Conservation (phyloP, 2,888 invertebrate species). For the Ornithoptera priamus region DNA sequence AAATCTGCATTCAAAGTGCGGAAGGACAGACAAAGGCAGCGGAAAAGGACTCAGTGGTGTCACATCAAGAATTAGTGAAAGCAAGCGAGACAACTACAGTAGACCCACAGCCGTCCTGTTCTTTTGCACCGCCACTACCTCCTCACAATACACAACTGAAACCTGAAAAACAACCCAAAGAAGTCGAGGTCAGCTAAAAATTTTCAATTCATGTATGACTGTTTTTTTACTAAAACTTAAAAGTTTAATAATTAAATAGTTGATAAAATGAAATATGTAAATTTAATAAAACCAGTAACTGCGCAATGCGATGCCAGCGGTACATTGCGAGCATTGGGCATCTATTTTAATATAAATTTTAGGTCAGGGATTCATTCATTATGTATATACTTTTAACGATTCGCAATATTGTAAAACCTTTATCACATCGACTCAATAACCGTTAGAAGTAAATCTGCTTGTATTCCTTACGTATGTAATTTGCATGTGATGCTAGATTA, state of each 20-base stretch:
- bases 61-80: slow-evolving; percentile 44
- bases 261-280: slow-evolving; percentile 29
- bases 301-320: slow-evolving; percentile 58
- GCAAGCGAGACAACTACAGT: slow-evolving; percentile 40
- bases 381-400: slow-evolving; percentile 16
- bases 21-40: slow-evolving; percentile 47
- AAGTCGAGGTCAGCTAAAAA: slow-evolving; percentile 73
- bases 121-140: slow-evolving; percentile 53
- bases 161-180: slow-evolving; percentile 63
- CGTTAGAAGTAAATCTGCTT: background rate
- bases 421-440: background rate
- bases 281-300: slow-evolving; percentile 45
- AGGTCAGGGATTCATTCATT: slow-evolving; percentile 66
- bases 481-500: slow-evolving; percentile 18
- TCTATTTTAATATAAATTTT: slow-evolving; percentile 73
- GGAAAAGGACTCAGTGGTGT: slow-evolving; percentile 47
- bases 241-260: slow-evolving; percentile 11
- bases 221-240: slow-evolving; percentile 23
- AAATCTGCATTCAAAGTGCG: slow-evolving; percentile 59
- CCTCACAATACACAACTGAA: slow-evolving; percentile 56
- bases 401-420: slow-evolving; percentile 11
- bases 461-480: slow-evolving; percentile 16
- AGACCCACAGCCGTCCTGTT: slow-evolving; percentile 69
- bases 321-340: slow-evolving; percentile 67
- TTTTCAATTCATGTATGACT: slow-evolving; percentile 24